These are phyloP conservation scores for Marronus borbonicus DNA, from an alignment of 2,888 invertebrate species.

Conservation along the genomic window DNA sequence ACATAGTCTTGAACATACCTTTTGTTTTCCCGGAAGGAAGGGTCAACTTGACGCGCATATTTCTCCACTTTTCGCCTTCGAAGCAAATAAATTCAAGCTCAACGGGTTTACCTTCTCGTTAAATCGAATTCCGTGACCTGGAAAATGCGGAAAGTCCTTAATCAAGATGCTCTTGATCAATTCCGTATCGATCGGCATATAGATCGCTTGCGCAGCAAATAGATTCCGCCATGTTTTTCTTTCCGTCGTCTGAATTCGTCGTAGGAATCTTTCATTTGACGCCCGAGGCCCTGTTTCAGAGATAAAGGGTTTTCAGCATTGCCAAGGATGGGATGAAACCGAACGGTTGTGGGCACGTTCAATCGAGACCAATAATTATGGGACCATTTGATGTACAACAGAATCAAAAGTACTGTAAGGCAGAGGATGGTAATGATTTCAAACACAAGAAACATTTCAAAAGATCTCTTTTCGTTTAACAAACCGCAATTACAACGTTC, in stretches of 20 bases:
- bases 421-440: neutral
- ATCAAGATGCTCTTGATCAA: slow-evolving; percentile 69
- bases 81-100: slow-evolving; percentile 33
- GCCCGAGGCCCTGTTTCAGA: neutral
- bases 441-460: neutral
- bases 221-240: slow-evolving; percentile 39
- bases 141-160: slow-evolving; percentile 75
- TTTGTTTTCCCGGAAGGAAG: slow-evolving; percentile 50
- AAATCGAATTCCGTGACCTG: slow-evolving; percentile 71
- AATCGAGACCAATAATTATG: slow-evolving; percentile 15
- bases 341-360: neutral
- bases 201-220: slow-evolving; percentile 54
- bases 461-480: neutral
- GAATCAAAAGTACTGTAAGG: neutral
- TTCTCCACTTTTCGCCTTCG: slow-evolving; percentile 46
- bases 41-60: slow-evolving; percentile 45
- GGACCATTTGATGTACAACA: slow-evolving; percentile 4
- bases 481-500: too few species aligned
- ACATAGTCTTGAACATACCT: slow-evolving; percentile 44
- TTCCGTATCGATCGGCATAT: slow-evolving; percentile 50
- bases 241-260: slow-evolving; percentile 39
- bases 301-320: slow-evolving; percentile 23
- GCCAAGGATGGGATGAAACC: slow-evolving; percentile 16
- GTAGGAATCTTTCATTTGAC: slow-evolving; percentile 14
- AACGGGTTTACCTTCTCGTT: slow-evolving; percentile 41